These are phyloP conservation scores for Macrobrachium rosenbergii DNA, from an alignment of 1,140 invertebrate genomes.

Conservation along the genomic window DNA sequence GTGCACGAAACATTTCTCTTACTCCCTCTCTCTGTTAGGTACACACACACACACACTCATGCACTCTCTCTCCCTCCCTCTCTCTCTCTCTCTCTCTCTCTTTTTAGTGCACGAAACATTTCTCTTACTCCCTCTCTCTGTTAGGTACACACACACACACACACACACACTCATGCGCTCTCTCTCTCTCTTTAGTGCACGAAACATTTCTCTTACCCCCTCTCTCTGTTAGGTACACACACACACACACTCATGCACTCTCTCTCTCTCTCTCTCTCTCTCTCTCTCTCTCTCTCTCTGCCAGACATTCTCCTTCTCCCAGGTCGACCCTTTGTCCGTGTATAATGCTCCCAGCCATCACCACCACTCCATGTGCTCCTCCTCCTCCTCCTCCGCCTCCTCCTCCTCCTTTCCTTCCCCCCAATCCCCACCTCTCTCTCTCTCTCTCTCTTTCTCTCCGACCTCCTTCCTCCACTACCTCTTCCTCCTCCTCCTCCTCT, in stretches of 20 bases:
- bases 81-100: neutral
- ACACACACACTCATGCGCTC: neutral
- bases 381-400: neutral
- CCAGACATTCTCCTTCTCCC: neutral
- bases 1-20: neutral
- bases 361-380: neutral
- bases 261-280: constrained; percentile 21
- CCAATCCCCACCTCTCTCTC: too few relatives aligned
- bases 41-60: neutral
- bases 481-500: neutral
- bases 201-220: neutral
- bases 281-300: neutral
- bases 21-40: neutral
- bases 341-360: too few relatives aligned
- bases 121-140: neutral
- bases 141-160: neutral
- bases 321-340: too few relatives aligned
- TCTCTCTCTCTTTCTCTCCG: neutral
- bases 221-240: neutral
- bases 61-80: neutral
- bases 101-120: neutral
- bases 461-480: neutral
- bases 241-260: neutral
- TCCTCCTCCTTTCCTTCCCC: neutral
- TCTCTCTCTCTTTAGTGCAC: too few relatives aligned